These are phyloP conservation scores for Anguilla pacifica DNA, from an alignment of 2,797 vertebrate species.

Conservation along the genomic window DNA sequence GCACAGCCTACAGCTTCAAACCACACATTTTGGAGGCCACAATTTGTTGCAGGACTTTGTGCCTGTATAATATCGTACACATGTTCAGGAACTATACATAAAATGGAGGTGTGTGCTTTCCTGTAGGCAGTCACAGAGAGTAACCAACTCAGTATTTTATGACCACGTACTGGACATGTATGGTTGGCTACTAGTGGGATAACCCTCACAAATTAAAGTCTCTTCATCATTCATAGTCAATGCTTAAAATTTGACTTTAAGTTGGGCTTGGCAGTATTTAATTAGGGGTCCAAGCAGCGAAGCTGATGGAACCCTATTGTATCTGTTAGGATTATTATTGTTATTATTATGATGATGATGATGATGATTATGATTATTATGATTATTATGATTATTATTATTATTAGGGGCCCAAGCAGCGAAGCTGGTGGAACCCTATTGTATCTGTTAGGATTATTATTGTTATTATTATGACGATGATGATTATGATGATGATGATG, in stretches of 20 bases:
- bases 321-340: too few species aligned
- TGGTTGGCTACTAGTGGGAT: slow-evolving; percentile 43
- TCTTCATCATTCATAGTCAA: background rate
- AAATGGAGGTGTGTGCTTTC: background rate
- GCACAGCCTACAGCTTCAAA: background rate
- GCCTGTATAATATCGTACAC: background rate
- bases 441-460: too few species aligned
- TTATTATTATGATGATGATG: too few species aligned
- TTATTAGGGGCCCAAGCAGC: too few species aligned
- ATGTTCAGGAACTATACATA: too few species aligned
- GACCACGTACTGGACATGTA: slow-evolving; percentile 49
- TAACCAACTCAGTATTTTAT: slow-evolving; percentile 43
- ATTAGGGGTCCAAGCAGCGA: background rate
- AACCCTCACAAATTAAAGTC: background rate
- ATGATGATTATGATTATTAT: too few species aligned
- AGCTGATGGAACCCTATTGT: too few species aligned
- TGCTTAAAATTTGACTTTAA: background rate
- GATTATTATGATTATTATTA: too few species aligned
- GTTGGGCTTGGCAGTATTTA: background rate
- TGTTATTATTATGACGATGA: too few species aligned
- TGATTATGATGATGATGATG: too few species aligned
- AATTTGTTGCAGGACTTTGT: background rate
- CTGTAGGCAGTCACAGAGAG: slow-evolving; percentile 48
- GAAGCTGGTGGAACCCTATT: too few species aligned
- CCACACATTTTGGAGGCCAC: background rate